A percentile compares a stretch with the other conserved stretches of the same genome.
Conservation (phyloP, 2,888 invertebrate species). For the Scaptomyza polygonia region DNA sequence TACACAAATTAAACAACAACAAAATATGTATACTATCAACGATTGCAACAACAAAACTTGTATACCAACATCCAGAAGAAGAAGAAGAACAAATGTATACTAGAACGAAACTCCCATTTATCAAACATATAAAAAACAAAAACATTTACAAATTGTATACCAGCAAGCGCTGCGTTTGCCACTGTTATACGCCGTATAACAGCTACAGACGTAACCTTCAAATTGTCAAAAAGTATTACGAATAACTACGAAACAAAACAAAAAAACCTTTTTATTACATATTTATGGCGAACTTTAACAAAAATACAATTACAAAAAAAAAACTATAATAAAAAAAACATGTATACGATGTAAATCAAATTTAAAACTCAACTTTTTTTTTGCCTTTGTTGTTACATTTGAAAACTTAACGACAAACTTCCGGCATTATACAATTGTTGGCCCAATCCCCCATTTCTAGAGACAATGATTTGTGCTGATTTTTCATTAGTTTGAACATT, state of each 20-base stretch:
- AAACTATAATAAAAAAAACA: slow-evolving; percentile 36
- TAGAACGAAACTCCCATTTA: slow-evolving; percentile 56
- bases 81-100: slow-evolving; percentile 57
- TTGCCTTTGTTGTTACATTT: slow-evolving; percentile 14
- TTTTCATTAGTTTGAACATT: background rate
- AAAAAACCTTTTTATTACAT: slow-evolving; percentile 45
- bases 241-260: slow-evolving; percentile 20
- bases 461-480: slow-evolving; percentile 4
- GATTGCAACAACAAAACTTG: slow-evolving; percentile 30
- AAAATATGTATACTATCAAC: slow-evolving; percentile 36
- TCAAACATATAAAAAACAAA: slow-evolving; percentile 29
- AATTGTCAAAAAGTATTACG: slow-evolving; percentile 58
- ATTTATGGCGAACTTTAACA: slow-evolving; percentile 50
- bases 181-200: slow-evolving; percentile 53
- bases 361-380: slow-evolving; percentile 46
- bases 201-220: slow-evolving; percentile 24
- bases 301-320: slow-evolving; percentile 23
- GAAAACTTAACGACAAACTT: slow-evolving; percentile 8
- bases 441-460: background rate
- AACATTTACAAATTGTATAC: slow-evolving; percentile 50
- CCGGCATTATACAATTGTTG: slow-evolving; percentile 16
- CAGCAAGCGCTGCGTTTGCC: slow-evolving; percentile 34
- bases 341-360: slow-evolving; percentile 71
- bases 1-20: slow-evolving; percentile 2
- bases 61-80: slow-evolving; percentile 39